Conservation (phyloP, 2,113 vertebrate genomes). For the Gorsachius goisagi region DNA sequence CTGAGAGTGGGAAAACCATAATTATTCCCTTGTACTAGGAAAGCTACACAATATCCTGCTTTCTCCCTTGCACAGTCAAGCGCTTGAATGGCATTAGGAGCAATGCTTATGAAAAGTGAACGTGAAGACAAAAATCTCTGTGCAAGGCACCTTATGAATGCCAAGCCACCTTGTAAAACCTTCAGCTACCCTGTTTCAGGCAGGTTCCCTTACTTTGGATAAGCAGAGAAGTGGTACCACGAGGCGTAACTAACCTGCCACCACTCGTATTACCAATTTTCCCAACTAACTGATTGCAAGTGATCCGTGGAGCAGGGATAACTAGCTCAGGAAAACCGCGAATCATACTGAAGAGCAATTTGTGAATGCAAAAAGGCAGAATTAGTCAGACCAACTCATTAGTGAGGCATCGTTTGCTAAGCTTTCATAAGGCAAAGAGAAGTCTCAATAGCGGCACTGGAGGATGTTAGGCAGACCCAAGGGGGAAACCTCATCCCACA, state of each 20-base stretch:
- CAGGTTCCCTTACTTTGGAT: not conserved
- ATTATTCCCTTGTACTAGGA: not conserved
- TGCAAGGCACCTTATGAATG: not conserved
- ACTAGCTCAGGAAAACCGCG: not conserved
- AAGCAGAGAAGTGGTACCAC: not conserved
- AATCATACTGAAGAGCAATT: not conserved
- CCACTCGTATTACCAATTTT: not conserved
- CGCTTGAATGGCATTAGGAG: not conserved
- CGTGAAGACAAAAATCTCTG: not conserved
- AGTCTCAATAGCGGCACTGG: not conserved
- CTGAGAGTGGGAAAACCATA: not conserved
- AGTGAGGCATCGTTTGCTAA: not conserved
- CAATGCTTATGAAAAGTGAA: not conserved
- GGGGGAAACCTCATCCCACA: not conserved
- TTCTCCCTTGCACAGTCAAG: not conserved
- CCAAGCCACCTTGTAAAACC: not conserved
- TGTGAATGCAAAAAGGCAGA: not conserved
- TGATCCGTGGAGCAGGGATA: not conserved
- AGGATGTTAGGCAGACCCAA: not conserved
- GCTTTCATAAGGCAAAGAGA: not conserved
- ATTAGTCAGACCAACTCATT: not conserved
- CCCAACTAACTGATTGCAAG: not conserved
- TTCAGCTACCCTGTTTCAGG: not conserved
- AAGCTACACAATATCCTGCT: not conserved
- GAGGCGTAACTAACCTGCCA: not conserved